A percentile compares a stretch with the other conserved stretches of the same genome.
phyloP scores from a whole-genome alignment of 2,888 invertebrate genomes.

The Thymelicus lineola region DNA sequence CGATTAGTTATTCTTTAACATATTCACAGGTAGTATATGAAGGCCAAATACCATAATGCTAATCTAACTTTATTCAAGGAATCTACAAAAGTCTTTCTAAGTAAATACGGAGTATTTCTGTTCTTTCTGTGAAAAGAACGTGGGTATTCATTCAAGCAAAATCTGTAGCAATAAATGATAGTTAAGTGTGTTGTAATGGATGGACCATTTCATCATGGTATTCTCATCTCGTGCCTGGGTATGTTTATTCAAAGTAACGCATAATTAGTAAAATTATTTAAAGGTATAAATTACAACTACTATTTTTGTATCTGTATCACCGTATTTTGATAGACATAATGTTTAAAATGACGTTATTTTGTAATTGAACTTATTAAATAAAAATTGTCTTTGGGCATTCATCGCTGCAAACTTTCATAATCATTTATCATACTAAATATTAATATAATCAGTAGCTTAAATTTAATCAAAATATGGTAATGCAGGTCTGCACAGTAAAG shows the following conservation, averaged over 20 bases:
- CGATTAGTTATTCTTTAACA: slow-evolving; percentile 23
- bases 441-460: not conserved
- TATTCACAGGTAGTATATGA: slow-evolving; percentile 25
- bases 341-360: too few species aligned
- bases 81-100: slow-evolving; percentile 11
- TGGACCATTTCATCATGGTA: slow-evolving; percentile 26
- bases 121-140: slow-evolving; percentile 16
- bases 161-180: slow-evolving; percentile 2
- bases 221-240: slow-evolving; percentile 8
- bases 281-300: slow-evolving; percentile 1
- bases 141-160: slow-evolving; percentile 15
- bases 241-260: slow-evolving; percentile 7
- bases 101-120: not conserved
- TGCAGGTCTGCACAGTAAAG: not conserved
- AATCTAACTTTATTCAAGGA: slow-evolving; percentile 28
- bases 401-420: too few species aligned
- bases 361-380: too few species aligned
- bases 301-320: not conserved
- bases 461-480: not conserved
- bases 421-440: too few species aligned
- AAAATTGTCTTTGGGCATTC: too few species aligned
- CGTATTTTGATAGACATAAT: slow-evolving; percentile 4
- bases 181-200: slow-evolving; percentile 16
- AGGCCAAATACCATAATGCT: slow-evolving; percentile 37
- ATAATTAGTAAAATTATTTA: slow-evolving; percentile 11